Evolutionary conservation across 2,797 vertebrate genomes (phyloP).

Genomic region (Chiloscyllium punctatum): DNA sequence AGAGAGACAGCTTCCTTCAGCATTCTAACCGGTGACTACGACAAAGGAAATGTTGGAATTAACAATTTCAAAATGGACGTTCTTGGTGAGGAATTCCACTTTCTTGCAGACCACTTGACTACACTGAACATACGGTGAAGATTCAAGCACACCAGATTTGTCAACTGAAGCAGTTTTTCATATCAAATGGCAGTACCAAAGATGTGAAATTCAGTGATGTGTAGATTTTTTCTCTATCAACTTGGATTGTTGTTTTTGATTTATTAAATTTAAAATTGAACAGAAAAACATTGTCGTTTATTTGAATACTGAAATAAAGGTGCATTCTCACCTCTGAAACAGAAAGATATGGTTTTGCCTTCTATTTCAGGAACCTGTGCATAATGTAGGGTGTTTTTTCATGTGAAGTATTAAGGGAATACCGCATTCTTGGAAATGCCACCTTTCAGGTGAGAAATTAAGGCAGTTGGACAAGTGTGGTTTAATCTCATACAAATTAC

Average conservation of each 20-base stretch:
- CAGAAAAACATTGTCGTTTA: not conserved
- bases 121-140: not conserved
- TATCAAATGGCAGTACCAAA: not conserved
- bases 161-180: not conserved
- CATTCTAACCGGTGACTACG: not conserved
- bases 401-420: not conserved
- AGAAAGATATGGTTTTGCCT: not conserved
- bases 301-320: not conserved
- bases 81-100: not conserved
- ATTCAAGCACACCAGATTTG: not conserved
- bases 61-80: not conserved
- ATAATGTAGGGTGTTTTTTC: not conserved
- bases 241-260: not conserved
- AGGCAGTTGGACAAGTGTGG: not conserved
- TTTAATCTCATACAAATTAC: not conserved
- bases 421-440: not conserved
- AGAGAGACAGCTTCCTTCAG: slow-evolving; percentile 46
- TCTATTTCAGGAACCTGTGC: not conserved
- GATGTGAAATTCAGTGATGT: not conserved
- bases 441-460: not conserved
- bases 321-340: not conserved
- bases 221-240: not conserved
- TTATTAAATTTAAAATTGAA: not conserved
- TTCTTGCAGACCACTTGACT: not conserved
- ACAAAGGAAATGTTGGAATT: not conserved